A percentile compares a stretch with the other conserved stretches of the same genome.
Conservation (phyloP, 2,797 vertebrate species). For the Picus viridis region DNA sequence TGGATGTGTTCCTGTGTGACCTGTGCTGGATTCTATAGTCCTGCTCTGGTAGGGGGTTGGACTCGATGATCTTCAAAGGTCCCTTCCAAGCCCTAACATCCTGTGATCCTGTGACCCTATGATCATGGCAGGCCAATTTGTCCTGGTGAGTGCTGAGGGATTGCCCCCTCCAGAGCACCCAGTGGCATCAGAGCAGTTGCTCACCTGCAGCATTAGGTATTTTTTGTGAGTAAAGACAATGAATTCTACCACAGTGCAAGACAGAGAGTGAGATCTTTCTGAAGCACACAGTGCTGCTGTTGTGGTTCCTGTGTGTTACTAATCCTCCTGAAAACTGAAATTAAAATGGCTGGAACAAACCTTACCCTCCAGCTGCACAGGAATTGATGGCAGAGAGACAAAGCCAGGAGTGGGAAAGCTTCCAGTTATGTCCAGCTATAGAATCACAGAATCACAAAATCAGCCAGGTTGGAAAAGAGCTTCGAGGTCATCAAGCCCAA, state of each 20-base stretch:
- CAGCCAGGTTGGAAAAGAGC: too few relatives aligned
- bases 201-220: background rate
- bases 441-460: too few relatives aligned
- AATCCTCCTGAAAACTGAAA: background rate
- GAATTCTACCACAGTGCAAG: background rate
- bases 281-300: background rate
- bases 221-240: background rate
- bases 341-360: slow-evolving; percentile 1
- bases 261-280: background rate
- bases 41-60: too few relatives aligned
- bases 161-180: too few relatives aligned
- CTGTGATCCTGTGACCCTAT: too few relatives aligned
- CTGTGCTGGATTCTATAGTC: too few relatives aligned
- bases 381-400: background rate
- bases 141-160: too few relatives aligned
- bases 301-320: background rate
- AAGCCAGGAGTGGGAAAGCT: background rate
- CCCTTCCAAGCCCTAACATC: too few relatives aligned
- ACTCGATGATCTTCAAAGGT: too few relatives aligned
- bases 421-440: background rate
- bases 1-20: too few relatives aligned
- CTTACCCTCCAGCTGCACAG: background rate
- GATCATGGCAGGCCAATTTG: too few relatives aligned
- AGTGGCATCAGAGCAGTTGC: background rate
- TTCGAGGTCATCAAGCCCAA: too few relatives aligned